These are phyloP conservation scores for Alcedo atthis DNA, from an alignment of 2,797 vertebrate species.

Conservation along the genomic window DNA sequence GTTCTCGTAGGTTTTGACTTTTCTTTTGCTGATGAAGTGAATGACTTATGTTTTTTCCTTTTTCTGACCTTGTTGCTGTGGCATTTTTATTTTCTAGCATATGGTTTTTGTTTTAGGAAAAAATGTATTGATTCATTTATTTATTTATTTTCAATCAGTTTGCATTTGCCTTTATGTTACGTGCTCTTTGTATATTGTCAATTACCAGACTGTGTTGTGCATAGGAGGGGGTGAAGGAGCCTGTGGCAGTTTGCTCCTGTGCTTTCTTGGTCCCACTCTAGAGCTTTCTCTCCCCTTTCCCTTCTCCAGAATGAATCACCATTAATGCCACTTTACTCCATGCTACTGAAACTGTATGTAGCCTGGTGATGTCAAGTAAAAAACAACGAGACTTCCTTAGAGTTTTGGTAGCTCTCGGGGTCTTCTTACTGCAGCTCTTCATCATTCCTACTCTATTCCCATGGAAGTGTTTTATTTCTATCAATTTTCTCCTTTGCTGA, in stretches of 20 bases:
- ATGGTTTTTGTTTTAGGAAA: constrained; percentile 55
- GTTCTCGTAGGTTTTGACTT: constrained; percentile 63
- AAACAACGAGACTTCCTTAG: not conserved
- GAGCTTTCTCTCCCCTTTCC: not conserved
- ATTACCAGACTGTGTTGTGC: constrained; percentile 41
- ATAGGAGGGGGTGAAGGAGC: constrained; percentile 12
- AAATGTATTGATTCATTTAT: constrained; percentile 28
- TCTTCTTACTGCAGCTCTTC: not conserved
- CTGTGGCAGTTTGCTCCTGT: not conserved
- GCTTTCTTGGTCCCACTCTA: not conserved
- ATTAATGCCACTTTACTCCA: not conserved
- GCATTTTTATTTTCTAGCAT: constrained; percentile 71
- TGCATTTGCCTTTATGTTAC: constrained; percentile 66
- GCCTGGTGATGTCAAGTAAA: not conserved
- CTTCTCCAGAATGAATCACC: not conserved
- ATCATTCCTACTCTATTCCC: constrained; percentile 18
- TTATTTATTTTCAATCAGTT: constrained; percentile 65
- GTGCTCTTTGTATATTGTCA: constrained; percentile 54
- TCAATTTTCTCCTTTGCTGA: not conserved
- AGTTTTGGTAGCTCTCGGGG: not conserved
- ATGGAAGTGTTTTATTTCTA: not conserved
- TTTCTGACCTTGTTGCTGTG: constrained; percentile 60
- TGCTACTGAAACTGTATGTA: not conserved
- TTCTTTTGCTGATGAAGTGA: constrained; percentile 78
- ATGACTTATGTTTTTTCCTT: constrained; percentile 84